Percentiles rank a stretch among this genome's conserved stretches.
phyloP scores from a whole-genome alignment of 1,140 invertebrate species.

The Saccostrea cuccullata region DNA sequence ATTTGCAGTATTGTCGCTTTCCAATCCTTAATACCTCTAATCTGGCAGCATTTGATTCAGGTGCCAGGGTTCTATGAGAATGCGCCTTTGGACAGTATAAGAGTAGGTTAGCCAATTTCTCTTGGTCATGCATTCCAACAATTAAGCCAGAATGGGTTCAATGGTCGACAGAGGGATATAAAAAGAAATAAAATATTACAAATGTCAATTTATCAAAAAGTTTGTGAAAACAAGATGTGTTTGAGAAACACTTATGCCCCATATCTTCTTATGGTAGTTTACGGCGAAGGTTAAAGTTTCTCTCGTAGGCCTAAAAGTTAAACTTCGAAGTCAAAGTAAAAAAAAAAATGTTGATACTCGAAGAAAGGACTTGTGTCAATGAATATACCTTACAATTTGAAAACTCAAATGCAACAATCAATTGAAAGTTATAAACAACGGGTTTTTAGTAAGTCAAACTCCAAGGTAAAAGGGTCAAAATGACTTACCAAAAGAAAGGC shows the following conservation, averaged over 20 bases:
- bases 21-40: neutral
- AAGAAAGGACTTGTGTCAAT: too few relatives aligned
- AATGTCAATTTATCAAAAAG: neutral
- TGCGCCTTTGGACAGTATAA: neutral
- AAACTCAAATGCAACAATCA: too few relatives aligned
- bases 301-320: neutral
- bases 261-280: neutral
- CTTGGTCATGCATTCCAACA: neutral
- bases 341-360: too few relatives aligned
- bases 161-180: neutral
- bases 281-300: neutral
- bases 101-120: neutral
- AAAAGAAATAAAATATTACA: neutral
- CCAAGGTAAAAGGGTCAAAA: too few relatives aligned
- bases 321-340: too few relatives aligned
- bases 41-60: slow-evolving; percentile 7
- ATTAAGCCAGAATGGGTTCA: neutral
- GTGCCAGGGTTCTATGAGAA: neutral
- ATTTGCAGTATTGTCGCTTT: slow-evolving; percentile 28
- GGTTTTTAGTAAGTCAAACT: too few relatives aligned
- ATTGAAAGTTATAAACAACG: too few relatives aligned
- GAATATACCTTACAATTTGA: too few relatives aligned
- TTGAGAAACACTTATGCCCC: neutral
- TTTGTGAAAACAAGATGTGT: neutral
- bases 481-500: too few relatives aligned